Percentiles rank a stretch among this genome's conserved stretches.
Evolutionary conservation across 2,797 vertebrate species (phyloP).

Genomic region (Steatocranus sp.): DNA sequence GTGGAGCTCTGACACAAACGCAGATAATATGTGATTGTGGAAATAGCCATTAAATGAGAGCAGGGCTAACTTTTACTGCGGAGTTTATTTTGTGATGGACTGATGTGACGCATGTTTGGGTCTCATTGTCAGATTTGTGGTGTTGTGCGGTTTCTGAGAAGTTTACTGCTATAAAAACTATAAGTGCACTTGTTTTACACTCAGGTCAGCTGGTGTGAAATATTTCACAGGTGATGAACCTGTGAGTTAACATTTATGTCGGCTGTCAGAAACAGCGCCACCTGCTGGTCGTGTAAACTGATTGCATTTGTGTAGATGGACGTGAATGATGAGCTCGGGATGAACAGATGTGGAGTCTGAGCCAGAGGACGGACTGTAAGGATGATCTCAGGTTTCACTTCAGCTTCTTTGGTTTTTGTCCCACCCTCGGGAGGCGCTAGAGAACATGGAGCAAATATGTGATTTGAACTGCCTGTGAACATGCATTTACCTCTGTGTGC

Average conservation of each 20-base stretch:
- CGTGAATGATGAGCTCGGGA: fast-evolving
- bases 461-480: neutral
- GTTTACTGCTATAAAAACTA: neutral
- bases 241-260: neutral
- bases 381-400: neutral
- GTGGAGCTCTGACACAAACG: neutral
- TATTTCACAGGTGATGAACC: neutral
- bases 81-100: neutral
- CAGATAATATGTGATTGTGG: neutral
- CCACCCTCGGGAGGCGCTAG: neutral
- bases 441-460: neutral
- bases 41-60: neutral
- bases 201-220: neutral
- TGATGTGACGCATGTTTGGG: neutral
- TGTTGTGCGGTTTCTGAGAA: neutral
- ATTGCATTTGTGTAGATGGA: neutral
- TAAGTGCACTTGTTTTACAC: neutral
- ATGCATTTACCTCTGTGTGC: fast-evolving
- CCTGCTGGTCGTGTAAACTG: neutral
- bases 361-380: neutral
- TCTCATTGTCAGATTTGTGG: neutral
- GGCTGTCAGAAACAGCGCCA: fast-evolving
- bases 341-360: neutral
- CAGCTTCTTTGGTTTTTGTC: neutral
- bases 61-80: neutral